Evolutionary conservation across 2,797 vertebrate species (phyloP).

Genomic region (Enteromius fasciolatus): DNA sequence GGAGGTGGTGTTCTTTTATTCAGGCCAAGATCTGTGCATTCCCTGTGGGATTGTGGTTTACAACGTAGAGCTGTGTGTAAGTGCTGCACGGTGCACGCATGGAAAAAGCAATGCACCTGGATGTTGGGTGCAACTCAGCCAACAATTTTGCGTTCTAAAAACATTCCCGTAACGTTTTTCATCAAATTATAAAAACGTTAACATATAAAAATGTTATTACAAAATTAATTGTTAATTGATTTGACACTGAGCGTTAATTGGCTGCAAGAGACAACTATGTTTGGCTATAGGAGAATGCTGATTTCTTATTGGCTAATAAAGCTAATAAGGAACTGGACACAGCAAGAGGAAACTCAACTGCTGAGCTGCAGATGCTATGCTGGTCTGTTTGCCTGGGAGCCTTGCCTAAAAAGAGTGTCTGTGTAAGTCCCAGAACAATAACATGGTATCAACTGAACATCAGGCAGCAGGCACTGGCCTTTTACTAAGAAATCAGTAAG

Average conservation of each 20-base stretch:
- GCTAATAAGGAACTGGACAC: slow-evolving; percentile 49
- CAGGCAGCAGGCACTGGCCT: background rate
- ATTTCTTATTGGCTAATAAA: slow-evolving; percentile 46
- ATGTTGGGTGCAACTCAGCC: background rate
- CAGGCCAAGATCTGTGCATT: background rate
- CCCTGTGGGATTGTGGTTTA: background rate
- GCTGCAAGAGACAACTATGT: background rate
- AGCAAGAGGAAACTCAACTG: slow-evolving; percentile 53
- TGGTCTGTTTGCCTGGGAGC: slow-evolving; percentile 53
- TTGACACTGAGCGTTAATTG: slow-evolving; percentile 26
- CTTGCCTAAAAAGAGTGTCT: slow-evolving; percentile 13
- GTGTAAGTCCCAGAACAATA: slow-evolving; percentile 16
- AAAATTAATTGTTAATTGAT: slow-evolving; percentile 29
- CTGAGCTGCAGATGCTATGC: slow-evolving; percentile 57
- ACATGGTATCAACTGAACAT: slow-evolving; percentile 19
- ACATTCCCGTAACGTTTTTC: too few species aligned
- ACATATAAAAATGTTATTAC: background rate
- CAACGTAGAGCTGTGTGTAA: background rate
- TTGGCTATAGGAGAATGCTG: slow-evolving; percentile 13
- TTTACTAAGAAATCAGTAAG: slow-evolving; percentile 19
- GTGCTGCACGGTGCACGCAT: background rate
- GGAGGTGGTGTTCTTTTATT: background rate
- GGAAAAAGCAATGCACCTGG: background rate
- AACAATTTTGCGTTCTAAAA: too few species aligned
- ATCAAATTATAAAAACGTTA: too few species aligned